Conservation (phyloP, 2,888 invertebrate genomes). For the Cetonia aurata region DNA sequence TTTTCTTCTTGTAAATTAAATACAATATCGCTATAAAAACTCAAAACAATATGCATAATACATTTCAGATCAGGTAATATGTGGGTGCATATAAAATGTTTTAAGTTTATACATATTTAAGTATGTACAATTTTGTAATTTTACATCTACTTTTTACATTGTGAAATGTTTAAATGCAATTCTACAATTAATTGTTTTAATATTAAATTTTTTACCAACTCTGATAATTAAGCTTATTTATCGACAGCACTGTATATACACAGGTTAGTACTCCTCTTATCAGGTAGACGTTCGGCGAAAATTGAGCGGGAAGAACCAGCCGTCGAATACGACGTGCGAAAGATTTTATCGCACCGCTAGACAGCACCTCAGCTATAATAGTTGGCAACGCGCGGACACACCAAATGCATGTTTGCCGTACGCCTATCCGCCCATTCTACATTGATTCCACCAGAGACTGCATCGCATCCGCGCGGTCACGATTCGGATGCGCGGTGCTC, state of each 20-base stretch:
- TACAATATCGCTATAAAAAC: too few species aligned
- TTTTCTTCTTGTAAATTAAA: too few species aligned
- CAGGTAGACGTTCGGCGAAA: neutral
- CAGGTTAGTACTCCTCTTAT: neutral
- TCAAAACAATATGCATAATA: too few species aligned
- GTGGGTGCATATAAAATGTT: too few species aligned
- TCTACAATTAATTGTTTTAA: too few species aligned
- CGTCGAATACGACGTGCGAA: too few species aligned
- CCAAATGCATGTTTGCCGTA: constrained; percentile 52
- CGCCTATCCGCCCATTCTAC: constrained; percentile 1
- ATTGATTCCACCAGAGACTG: neutral
- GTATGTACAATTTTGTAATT: too few species aligned
- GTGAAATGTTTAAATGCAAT: too few species aligned
- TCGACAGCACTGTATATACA: neutral
- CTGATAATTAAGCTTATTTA: neutral
- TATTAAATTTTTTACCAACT: too few species aligned
- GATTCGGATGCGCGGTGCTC: constrained; percentile 7
- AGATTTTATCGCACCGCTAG: constrained; percentile 24
- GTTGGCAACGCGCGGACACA: constrained; percentile 48
- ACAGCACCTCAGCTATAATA: neutral
- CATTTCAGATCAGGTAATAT: too few species aligned
- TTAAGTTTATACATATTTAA: too few species aligned
- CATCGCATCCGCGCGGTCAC: neutral
- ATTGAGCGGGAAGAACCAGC: constrained; percentile 8
- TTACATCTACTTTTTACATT: too few species aligned